Evolutionary conservation across 2,888 invertebrate species (phyloP), one percentile per base, ranked within the genome.

Genomic region (Nomada lathburiana): DNA sequence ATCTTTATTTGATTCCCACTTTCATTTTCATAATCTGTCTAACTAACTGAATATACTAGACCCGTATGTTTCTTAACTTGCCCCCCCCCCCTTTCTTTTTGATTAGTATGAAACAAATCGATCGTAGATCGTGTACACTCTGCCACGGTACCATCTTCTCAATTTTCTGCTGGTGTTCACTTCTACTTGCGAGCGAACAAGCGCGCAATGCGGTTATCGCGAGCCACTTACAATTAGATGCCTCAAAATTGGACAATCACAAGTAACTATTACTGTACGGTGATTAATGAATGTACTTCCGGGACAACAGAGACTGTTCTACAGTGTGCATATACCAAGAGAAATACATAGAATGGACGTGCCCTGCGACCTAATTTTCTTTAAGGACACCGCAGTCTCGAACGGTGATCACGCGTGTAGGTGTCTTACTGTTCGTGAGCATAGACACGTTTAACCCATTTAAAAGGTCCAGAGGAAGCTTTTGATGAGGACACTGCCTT

Each of bases 221-320:
- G 80, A 82, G 74, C 80, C 87, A 86, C 86, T 87, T 86, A 86
- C 87, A 86, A 85, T 87, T 86, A 86, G 82, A 84, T 75, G 79
- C 76, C 82, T 57, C 65, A 73, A 63, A 84, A 76, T 85, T 76
- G 23, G 65, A 65, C 75, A 64, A 83, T 77, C 68, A 72, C 62
- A 5, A 44, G 26, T 60, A 52, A 53, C 72, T 62, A 63, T 26
- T 69, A 1, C 53, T 52, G 18, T 23, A 20, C 52, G 65, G 68
- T 76, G 76, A 77, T 85, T 86, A 86, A 86, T 83, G 82, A 80
- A 81, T 64, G 85, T 80, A 70, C 76, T 85, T 86, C 84, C 79
- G 81, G 79, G 75, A 79, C 65, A 70, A 26, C 53, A 71, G 53
- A 73, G 59, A 63, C 47, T 36, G 57, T 26, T 47, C 73, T 20